Conservation (phyloP, 1,140 invertebrate genomes). For the Ceratosolen fusciceps region DNA sequence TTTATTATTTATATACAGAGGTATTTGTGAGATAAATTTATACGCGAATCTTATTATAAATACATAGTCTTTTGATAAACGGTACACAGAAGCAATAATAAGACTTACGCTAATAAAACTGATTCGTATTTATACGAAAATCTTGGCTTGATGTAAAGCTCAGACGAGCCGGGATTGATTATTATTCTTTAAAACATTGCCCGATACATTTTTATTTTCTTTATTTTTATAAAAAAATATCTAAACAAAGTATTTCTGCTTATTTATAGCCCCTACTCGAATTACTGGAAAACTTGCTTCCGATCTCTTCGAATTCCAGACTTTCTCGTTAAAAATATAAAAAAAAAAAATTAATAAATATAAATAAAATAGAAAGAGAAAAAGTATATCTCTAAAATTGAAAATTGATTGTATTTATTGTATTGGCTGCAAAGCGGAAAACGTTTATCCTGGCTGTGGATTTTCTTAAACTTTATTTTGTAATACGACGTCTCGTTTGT, state of each 20-base stretch:
- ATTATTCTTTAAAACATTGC: background rate
- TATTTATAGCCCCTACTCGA: too few relatives aligned
- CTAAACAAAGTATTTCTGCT: too few relatives aligned
- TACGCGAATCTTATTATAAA: constrained; percentile 2
- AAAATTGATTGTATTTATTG: too few relatives aligned
- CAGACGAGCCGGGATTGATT: background rate
- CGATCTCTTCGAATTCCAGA: too few relatives aligned
- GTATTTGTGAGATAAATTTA: background rate
- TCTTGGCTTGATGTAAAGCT: background rate
- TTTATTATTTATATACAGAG: background rate
- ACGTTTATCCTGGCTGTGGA: background rate
- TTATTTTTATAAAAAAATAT: background rate
- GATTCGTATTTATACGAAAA: background rate
- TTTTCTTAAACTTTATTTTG: background rate
- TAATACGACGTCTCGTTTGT: background rate
- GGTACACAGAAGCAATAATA: background rate
- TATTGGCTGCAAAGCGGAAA: background rate
- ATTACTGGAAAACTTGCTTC: too few relatives aligned
- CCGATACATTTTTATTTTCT: background rate
- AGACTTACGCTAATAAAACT: background rate
- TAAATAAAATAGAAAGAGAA: too few relatives aligned
- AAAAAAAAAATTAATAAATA: too few relatives aligned
- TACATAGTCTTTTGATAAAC: background rate
- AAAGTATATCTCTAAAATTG: too few relatives aligned
- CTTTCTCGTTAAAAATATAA: too few relatives aligned